Evolutionary conservation across 2,888 invertebrate genomes (phyloP).

Genomic region (Callyntrura sp.): DNA sequence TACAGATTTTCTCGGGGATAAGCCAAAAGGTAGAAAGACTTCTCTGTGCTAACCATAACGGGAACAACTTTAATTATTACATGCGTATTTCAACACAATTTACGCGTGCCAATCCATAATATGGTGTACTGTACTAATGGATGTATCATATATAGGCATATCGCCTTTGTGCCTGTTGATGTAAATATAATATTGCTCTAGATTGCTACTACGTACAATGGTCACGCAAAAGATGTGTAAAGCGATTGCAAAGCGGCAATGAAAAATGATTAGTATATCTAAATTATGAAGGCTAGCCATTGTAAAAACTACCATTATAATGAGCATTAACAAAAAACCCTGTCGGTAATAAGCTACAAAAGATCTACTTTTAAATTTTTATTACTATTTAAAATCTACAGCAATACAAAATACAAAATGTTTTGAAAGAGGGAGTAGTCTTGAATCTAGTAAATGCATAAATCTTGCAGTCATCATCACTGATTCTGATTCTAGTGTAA

Average conservation of each 20-base stretch:
- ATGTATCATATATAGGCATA: neutral
- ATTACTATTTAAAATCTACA: neutral
- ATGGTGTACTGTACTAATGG: neutral
- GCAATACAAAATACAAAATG: neutral
- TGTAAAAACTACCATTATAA: conserved; percentile 17
- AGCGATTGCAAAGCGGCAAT: conserved; percentile 18
- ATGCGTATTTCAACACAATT: neutral
- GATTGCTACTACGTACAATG: neutral
- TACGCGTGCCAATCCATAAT: neutral
- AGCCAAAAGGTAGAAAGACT: conserved; percentile 25
- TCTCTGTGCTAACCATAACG: neutral
- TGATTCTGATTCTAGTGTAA: too few relatives aligned
- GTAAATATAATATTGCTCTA: neutral
- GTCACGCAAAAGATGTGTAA: neutral
- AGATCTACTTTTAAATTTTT: conserved; percentile 37
- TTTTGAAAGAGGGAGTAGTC: neutral
- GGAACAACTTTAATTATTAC: conserved; percentile 29
- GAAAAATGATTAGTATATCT: conserved; percentile 30
- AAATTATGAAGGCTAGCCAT: conserved; percentile 28
- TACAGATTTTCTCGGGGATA: conserved; percentile 49
- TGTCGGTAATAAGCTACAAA: neutral
- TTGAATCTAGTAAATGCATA: neutral
- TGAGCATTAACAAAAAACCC: conserved; percentile 5
- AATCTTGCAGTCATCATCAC: too few relatives aligned
- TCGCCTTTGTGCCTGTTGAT: neutral